These are phyloP conservation scores for Chalcis sispes DNA, from an alignment of 2,888 invertebrate genomes.

Conservation along the genomic window DNA sequence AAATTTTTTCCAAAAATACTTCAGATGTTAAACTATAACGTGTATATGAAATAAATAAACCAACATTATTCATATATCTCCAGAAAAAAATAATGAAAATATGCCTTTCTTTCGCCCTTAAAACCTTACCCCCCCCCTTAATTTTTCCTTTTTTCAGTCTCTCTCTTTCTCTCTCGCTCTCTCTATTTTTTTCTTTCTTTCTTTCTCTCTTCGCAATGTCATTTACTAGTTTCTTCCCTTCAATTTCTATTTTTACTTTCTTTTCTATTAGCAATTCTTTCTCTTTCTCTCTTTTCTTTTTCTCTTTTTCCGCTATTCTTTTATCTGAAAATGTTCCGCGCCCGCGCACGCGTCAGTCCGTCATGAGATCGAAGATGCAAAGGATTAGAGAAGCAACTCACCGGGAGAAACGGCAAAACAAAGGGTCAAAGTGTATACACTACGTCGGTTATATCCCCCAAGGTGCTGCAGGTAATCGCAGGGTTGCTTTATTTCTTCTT, in stretches of 20 bases:
- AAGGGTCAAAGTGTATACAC: neutral
- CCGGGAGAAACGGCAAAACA: neutral
- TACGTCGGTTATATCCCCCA: slow-evolving; percentile 15
- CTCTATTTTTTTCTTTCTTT: no score
- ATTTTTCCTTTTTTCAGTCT: neutral
- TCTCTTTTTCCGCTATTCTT: slow-evolving; percentile 5
- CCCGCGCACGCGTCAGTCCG: neutral
- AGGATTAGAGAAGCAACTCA: neutral
- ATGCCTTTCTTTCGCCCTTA: no score
- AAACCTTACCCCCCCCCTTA: no score
- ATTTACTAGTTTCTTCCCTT: no score
- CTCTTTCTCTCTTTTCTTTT: neutral
- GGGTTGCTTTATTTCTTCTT: slow-evolving; percentile 5
- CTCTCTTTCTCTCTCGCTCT: no score
- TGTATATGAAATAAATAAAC: no score
- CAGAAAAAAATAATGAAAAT: no score
- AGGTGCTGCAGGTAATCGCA: slow-evolving; percentile 16
- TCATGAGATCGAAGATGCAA: neutral
- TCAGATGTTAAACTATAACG: no score
- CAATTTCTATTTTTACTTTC: no score
- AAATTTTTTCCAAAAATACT: no score
- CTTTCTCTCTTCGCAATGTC: no score
- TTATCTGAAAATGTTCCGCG: slow-evolving; percentile 17
- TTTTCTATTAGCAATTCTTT: neutral
- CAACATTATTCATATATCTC: no score